Evolutionary conservation across 2,888 invertebrate species (phyloP).

Genomic region (Clistopyga incitator): DNA sequence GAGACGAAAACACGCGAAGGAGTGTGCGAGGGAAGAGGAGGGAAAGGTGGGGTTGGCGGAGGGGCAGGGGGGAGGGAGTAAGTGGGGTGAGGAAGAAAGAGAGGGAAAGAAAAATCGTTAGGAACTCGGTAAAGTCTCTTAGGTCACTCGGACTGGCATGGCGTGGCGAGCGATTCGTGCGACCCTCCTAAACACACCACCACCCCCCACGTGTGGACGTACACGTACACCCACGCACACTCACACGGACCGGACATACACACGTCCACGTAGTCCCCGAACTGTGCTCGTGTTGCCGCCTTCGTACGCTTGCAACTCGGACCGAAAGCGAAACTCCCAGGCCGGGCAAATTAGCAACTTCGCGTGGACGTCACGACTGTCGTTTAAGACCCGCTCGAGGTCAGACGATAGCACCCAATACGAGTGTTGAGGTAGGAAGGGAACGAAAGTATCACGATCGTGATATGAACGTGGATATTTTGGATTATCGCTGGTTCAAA

Average conservation of each 20-base stretch:
- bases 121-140: constrained; percentile 76
- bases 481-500: neutral
- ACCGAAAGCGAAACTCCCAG: constrained; percentile 59
- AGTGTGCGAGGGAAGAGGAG: constrained; percentile 26
- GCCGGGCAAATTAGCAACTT: constrained; percentile 70
- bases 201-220: neutral
- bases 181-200: constrained; percentile 52
- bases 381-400: constrained; percentile 71
- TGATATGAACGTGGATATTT: neutral
- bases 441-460: neutral
- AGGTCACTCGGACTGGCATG: constrained; percentile 75
- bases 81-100: constrained; percentile 58
- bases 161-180: constrained; percentile 69
- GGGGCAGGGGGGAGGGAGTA: constrained; percentile 59
- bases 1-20: constrained; percentile 35
- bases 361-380: constrained; percentile 65
- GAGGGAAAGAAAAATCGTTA: constrained; percentile 77
- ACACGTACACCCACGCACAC: neutral
- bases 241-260: neutral
- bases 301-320: constrained; percentile 41
- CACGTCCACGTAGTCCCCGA: neutral
- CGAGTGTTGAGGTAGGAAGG: constrained; percentile 28
- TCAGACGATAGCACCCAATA: constrained; percentile 62
- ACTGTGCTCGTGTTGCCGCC: constrained; percentile 22
- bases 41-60: too few species aligned